Evolutionary conservation across 2,888 invertebrate genomes (phyloP).

Genomic region (Falcaria lacertinaria): DNA sequence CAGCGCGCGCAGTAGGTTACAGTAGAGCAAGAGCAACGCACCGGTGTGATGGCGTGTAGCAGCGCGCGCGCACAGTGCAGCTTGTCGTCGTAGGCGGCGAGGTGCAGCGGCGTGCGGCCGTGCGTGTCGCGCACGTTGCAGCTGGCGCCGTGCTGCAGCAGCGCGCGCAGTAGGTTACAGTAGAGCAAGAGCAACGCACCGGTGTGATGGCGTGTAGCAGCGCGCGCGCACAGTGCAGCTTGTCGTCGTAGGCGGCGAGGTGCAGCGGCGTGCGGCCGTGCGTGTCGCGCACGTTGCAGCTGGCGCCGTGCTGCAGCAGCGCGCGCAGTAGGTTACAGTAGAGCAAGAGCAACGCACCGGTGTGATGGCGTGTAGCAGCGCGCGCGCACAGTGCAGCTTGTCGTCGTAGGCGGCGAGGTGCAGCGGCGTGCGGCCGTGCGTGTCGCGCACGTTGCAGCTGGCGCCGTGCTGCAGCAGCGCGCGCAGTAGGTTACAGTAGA

Average conservation of each 20-base stretch:
- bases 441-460: too few species aligned
- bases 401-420: constrained; percentile 42
- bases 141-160: too few species aligned
- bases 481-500: too few species aligned
- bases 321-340: too few species aligned
- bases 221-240: constrained; percentile 24
- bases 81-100: constrained; percentile 39
- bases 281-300: too few species aligned
- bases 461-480: too few species aligned
- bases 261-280: constrained; percentile 23
- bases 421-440: constrained; percentile 16
- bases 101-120: constrained; percentile 23
- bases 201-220: constrained; percentile 27
- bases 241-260: constrained; percentile 38
- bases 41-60: constrained; percentile 23
- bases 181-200: constrained; percentile 19
- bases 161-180: too few species aligned
- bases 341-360: constrained; percentile 20
- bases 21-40: constrained; percentile 13
- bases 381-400: constrained; percentile 24
- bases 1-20: too few species aligned
- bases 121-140: too few species aligned
- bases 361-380: constrained; percentile 27
- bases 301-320: too few species aligned
- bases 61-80: constrained; percentile 29